Evolutionary conservation across 2,888 invertebrate species (phyloP).

Genomic region (Dusona sp.): DNA sequence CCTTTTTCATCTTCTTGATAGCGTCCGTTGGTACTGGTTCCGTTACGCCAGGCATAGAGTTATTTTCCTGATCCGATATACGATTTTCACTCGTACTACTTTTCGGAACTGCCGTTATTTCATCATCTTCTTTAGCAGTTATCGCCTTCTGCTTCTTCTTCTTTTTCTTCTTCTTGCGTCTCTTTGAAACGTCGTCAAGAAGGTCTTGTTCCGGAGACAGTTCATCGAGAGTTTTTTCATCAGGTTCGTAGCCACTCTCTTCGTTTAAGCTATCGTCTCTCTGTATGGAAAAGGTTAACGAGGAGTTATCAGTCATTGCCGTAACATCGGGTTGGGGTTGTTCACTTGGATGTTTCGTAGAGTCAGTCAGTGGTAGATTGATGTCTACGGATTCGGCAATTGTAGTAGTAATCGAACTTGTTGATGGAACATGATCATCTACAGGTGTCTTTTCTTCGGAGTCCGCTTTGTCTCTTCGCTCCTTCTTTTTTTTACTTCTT

Average conservation of each 20-base stretch:
- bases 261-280: slow-evolving; percentile 84
- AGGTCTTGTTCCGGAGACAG: slow-evolving; percentile 78
- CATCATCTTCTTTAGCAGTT: slow-evolving; percentile 85
- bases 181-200: slow-evolving; percentile 81
- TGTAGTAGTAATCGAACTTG: slow-evolving; percentile 83
- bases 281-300: slow-evolving; percentile 71
- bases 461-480: slow-evolving; percentile 73
- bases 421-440: slow-evolving; percentile 70
- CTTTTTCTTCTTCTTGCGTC: slow-evolving; percentile 85
- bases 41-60: neutral
- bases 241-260: slow-evolving; percentile 89
- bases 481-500: slow-evolving; percentile 78
- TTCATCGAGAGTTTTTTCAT: slow-evolving; percentile 89
- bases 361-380: slow-evolving; percentile 85
- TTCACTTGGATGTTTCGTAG: slow-evolving; percentile 86
- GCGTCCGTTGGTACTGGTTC: slow-evolving; percentile 80
- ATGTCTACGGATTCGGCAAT: slow-evolving; percentile 87
- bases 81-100: slow-evolving; percentile 80
- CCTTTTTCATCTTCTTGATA: slow-evolving; percentile 82
- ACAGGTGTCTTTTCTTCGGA: slow-evolving; percentile 66
- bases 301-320: slow-evolving; percentile 71
- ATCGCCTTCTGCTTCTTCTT: slow-evolving; percentile 85
- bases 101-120: slow-evolving; percentile 85
- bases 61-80: slow-evolving; percentile 79
- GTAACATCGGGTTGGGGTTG: slow-evolving; percentile 82